A percentile compares a stretch with the other conserved stretches of the same genome.
phyloP scores from a whole-genome alignment of 2,113 vertebrate species.

The Pelecanoides urinatrix region DNA sequence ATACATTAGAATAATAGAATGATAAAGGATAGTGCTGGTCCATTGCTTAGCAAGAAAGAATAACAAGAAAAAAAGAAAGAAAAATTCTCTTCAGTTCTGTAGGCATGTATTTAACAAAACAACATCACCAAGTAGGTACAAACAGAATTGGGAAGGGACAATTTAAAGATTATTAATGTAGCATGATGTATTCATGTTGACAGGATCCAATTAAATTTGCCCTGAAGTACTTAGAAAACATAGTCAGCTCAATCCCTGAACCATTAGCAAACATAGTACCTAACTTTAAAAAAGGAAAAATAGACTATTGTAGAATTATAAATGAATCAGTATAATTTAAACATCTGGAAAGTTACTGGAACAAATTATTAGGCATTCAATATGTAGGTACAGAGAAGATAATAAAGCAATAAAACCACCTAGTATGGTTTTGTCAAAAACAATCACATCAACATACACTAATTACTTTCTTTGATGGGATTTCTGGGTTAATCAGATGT shows the following conservation, averaged over 20 bases:
- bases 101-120: background rate
- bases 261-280: background rate
- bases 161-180: background rate
- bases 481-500: background rate
- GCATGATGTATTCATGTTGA: background rate
- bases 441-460: background rate
- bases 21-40: background rate
- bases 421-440: background rate
- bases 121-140: background rate
- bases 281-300: background rate
- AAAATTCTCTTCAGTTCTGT: background rate
- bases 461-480: slow-evolving; percentile 31
- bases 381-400: background rate
- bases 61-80: background rate
- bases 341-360: background rate
- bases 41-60: background rate
- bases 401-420: background rate
- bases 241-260: background rate
- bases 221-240: slow-evolving; percentile 7
- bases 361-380: background rate
- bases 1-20: background rate
- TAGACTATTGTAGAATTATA: background rate
- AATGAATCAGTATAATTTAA: background rate
- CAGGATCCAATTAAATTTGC: slow-evolving; percentile 28
- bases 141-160: background rate